A percentile compares a stretch with the other conserved stretches of the same genome.
Conservation (phyloP, 2,113 vertebrate species). For the Aegithalos caudatus region DNA sequence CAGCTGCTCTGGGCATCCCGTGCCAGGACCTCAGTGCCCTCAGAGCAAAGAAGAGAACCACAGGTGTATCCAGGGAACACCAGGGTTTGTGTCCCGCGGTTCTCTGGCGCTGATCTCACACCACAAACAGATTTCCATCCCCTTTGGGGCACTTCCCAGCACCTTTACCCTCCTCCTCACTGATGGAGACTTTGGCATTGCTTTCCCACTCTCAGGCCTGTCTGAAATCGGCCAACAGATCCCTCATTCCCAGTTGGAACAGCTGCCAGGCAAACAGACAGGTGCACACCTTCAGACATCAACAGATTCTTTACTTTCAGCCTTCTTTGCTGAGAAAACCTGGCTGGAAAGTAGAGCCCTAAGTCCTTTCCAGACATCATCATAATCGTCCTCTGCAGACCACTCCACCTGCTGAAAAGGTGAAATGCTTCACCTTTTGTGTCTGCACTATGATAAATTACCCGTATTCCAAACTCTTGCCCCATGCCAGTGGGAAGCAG, state of each 20-base stretch:
- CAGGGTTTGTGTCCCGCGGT: not conserved
- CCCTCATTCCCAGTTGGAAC: not conserved
- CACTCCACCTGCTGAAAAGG: not conserved
- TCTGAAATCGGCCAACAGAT: not conserved
- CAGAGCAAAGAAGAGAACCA: accelerated
- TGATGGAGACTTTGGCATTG: accelerated
- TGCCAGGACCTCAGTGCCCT: not conserved
- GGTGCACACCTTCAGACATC: not conserved
- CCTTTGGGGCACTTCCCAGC: not conserved
- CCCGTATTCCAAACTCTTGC: not conserved
- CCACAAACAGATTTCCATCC: not conserved
- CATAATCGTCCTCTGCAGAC: not conserved
- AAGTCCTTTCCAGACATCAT: not conserved
- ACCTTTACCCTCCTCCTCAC: accelerated
- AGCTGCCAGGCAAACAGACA: not conserved
- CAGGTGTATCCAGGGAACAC: no score
- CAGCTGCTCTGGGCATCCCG: not conserved
- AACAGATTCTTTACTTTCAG: not conserved
- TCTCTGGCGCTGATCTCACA: not conserved
- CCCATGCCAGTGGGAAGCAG: not conserved
- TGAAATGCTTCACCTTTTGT: not conserved
- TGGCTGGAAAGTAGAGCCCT: not conserved
- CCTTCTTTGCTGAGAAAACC: not conserved
- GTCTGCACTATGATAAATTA: not conserved
- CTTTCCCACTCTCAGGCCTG: not conserved